A percentile compares a stretch with the other conserved stretches of the same genome.
phyloP scores from a whole-genome alignment of 1,140 invertebrate species.

The Lamellibrachia luymesi region DNA sequence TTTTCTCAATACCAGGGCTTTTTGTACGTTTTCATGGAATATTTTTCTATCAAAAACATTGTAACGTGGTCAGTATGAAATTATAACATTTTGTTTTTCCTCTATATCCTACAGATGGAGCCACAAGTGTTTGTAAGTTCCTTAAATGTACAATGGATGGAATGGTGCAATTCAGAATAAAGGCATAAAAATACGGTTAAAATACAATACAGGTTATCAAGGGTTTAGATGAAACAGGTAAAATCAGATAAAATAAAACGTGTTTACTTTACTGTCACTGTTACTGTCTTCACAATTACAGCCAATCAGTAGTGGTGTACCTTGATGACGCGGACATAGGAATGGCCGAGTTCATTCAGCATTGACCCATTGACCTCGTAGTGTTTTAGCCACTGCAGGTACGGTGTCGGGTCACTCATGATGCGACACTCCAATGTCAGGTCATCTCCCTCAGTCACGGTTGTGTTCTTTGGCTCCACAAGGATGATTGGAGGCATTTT shows the following conservation, averaged over 20 bases:
- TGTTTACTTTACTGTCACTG: neutral
- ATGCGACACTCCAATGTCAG: neutral
- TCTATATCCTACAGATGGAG: neutral
- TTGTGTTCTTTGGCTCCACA: neutral
- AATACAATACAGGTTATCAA: no score
- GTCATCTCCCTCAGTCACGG: neutral
- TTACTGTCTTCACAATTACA: neutral
- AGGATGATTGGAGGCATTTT: neutral
- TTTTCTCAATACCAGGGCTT: neutral
- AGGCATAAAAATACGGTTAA: no score
- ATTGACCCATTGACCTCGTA: conserved; percentile 56
- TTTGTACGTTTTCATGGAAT: neutral
- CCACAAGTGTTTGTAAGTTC: neutral
- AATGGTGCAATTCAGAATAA: no score
- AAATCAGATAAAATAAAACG: no score
- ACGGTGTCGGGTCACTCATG: conserved; percentile 42
- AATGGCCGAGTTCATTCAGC: conserved; percentile 35
- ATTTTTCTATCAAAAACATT: neutral
- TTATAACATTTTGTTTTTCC: neutral
- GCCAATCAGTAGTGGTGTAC: conserved; percentile 31
- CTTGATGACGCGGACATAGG: conserved; percentile 45
- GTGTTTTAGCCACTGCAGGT: conserved; percentile 73
- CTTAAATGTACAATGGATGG: no score
- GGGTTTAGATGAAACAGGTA: no score
- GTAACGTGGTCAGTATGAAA: neutral